Evolutionary conservation across 64 coral and sea anemone genomes (phyloP).

Genomic region (Stichodactyla mertensii): DNA sequence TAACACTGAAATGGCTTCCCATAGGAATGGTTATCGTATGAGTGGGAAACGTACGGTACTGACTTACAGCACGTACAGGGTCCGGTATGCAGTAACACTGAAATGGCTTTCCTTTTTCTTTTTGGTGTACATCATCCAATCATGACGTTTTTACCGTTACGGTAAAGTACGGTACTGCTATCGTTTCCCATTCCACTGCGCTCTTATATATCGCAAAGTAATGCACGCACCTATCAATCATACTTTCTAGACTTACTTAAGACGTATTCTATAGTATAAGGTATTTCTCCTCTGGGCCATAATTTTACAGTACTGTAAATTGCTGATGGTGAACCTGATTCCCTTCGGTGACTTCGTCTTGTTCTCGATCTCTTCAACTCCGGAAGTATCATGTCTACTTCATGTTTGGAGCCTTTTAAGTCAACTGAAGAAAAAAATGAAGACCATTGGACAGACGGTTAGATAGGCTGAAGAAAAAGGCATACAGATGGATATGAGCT

Average conservation of each 20-base stretch:
- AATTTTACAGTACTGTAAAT: not conserved
- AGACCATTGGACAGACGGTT: not conserved
- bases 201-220: not conserved
- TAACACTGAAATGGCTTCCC: too few species aligned
- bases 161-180: too few species aligned
- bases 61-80: too few species aligned
- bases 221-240: not conserved
- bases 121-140: too few species aligned
- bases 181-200: not conserved
- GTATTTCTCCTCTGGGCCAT: not conserved
- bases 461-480: too few species aligned
- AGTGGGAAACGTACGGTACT: too few species aligned
- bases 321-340: not conserved
- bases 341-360: not conserved
- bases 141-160: too few species aligned
- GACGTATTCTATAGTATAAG: not conserved
- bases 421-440: not conserved
- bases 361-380: not conserved
- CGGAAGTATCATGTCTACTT: slow-evolving; percentile 22
- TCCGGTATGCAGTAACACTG: too few species aligned
- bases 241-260: not conserved
- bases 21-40: too few species aligned
- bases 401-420: not conserved
- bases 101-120: too few species aligned
- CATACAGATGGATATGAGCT: not conserved